Conservation (phyloP, 2,888 invertebrate genomes). For the Lycophotia porphyrea region DNA sequence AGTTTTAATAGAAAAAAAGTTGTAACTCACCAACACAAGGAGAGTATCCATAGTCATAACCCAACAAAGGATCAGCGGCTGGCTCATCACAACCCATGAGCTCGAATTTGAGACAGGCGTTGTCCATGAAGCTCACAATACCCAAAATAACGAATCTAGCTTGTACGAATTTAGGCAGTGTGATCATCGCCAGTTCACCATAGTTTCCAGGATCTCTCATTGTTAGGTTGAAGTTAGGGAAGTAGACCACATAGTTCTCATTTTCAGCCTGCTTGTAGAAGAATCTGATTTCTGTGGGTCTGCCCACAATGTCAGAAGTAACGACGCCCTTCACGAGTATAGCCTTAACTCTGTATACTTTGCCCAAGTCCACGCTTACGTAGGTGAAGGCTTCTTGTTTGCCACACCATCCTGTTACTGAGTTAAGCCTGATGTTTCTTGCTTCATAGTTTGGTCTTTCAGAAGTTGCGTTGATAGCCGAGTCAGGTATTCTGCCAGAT, state of each 20-base stretch:
- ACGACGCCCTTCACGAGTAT: constrained; percentile 98
- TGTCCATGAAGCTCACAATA: constrained; percentile 98
- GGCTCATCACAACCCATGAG: constrained; percentile 98
- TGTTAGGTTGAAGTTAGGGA: constrained; percentile 98
- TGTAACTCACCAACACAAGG: constrained; percentile 95
- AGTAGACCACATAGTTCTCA: constrained; percentile 98
- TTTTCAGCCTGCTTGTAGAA: constrained; percentile 98
- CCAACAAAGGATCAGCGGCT: constrained; percentile 94
- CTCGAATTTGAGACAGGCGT: constrained; percentile 98
- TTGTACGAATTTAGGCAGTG: constrained; percentile 97
- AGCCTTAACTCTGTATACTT: constrained; percentile 97
- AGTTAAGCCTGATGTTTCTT: constrained; percentile 96
- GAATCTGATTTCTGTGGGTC: constrained; percentile 98
- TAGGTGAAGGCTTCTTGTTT: constrained; percentile 99
- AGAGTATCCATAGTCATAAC: constrained; percentile 98
- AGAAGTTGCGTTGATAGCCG: constrained; percentile 98
- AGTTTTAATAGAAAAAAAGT: not conserved
- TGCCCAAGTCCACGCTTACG: constrained; percentile 98
- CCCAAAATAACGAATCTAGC: constrained; percentile 98
- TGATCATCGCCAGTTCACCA: constrained; percentile 98
- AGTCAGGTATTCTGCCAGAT: constrained; percentile 97
- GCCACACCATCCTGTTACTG: constrained; percentile 99
- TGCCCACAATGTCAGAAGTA: constrained; percentile 98
- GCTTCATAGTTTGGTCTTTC: constrained; percentile 98
- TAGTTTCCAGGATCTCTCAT: constrained; percentile 98